Base-by-base conservation (phyloP, 2,888 invertebrate species). In the Baccha elongata region DNA sequence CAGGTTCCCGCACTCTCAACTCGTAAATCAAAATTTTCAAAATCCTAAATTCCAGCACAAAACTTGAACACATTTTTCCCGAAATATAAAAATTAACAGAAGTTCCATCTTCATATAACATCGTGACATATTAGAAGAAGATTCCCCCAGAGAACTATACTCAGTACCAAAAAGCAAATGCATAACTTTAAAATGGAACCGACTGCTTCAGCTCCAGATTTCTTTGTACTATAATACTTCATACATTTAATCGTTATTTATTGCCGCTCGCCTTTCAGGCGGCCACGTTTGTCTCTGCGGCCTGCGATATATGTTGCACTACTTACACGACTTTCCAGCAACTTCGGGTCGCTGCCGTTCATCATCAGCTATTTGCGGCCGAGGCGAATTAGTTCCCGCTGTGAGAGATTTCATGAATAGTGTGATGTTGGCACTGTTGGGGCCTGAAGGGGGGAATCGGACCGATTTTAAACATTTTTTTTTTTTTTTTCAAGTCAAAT, bases 241-340 rank as follows among this genome's bases (percentile, higher is more conserved):
- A 64, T 50, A 73, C 46, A 68, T 44, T 76, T 83, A 83, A 83
- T 83, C 72, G 83, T 83, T 78, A 83, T 83, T 83, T 83, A 83
- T 83, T 72, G 68, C 83, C 68, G 62, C 65, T 76, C 68, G 78
- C 68, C 62, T 64, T 68, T 68, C 13, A 50, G 68, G 68, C 67
- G 73, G 26, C 67, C 21, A 65, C 55, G 53, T 64, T 65, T 46
- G 21, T 67, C 74, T 58, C 19, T 11, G 15, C 11, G 13, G 2
- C 37, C 58, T 55, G 15, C 21, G 19, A 23, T 42, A 50, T 62
- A 46, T 64, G 46, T 78, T 72, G 81, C 69, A 65, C 62, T 65
- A 60, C 76, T 71, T 69, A 60, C 65, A 67, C 13, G 23, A 35
- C 10, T 64, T 19, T 55, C 37, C 21, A 53, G 23, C 17, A 58